Conservation (phyloP, 1,140 invertebrate genomes). For the Zaprionus kolodkinae region DNA sequence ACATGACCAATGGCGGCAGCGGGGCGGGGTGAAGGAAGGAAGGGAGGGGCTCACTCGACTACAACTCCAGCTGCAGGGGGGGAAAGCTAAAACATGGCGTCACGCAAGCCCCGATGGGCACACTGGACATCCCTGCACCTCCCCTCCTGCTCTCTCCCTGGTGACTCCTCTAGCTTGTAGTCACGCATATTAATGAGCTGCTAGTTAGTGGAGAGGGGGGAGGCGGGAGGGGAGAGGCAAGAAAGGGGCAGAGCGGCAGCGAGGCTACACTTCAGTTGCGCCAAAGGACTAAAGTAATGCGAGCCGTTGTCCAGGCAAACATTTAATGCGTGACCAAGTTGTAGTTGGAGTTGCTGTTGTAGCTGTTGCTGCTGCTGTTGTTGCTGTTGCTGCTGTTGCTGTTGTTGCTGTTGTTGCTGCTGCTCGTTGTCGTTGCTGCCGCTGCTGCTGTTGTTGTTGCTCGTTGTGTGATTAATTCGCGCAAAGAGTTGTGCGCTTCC, state of each 20-base stretch:
- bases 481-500: slow-evolving; percentile 81
- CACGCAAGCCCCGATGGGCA: slow-evolving; percentile 64
- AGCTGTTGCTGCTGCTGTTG: slow-evolving; percentile 19
- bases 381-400: slow-evolving; percentile 24
- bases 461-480: slow-evolving; percentile 81
- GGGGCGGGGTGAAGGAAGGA: background rate
- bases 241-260: background rate
- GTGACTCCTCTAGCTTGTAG: background rate
- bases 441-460: slow-evolving; percentile 51
- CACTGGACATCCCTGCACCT: background rate
- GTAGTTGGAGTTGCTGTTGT: slow-evolving; percentile 20
- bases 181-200: slow-evolving; percentile 30
- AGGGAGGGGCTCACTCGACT: background rate
- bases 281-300: slow-evolving; percentile 22
- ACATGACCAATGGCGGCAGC: slow-evolving; percentile 51
- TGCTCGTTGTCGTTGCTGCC: slow-evolving; percentile 44
- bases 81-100: slow-evolving; percentile 18
- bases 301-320: slow-evolving; percentile 24
- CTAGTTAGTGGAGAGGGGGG: background rate
- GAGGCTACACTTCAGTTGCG: background rate
- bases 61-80: slow-evolving; percentile 1
- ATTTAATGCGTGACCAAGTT: slow-evolving; percentile 47
- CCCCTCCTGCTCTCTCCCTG: background rate
- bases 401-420: slow-evolving; percentile 22
- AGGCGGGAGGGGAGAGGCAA: background rate